A percentile compares a stretch with the other conserved stretches of the same genome.
phyloP scores from a whole-genome alignment of 2,113 vertebrate genomes.

The Muscicapa adusta region DNA sequence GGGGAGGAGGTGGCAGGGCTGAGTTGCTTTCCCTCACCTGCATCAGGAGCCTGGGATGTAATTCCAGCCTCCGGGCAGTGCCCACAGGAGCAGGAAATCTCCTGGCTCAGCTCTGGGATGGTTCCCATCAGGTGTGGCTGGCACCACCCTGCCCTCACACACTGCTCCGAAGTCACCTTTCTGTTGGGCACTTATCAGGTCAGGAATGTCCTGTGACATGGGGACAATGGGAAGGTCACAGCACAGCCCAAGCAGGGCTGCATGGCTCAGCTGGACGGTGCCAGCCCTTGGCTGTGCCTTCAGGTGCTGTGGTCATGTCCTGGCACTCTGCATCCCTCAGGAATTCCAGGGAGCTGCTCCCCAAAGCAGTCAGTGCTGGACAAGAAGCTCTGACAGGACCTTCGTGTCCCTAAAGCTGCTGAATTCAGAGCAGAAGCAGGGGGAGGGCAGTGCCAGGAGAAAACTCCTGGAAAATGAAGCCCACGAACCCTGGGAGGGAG shows the following conservation, averaged over 20 bases:
- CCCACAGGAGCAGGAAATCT: neutral
- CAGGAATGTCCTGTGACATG: neutral
- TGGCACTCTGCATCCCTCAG: neutral
- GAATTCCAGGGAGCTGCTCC: neutral
- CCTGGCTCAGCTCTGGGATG: neutral
- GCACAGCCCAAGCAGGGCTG: neutral
- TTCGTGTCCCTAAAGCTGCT: neutral
- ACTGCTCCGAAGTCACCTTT: neutral
- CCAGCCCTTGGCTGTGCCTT: neutral
- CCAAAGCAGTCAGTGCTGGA: neutral
- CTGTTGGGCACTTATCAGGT: neutral
- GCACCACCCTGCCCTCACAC: neutral
- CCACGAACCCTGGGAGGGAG: fast-evolving
- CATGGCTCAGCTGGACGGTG: neutral
- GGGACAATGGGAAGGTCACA: neutral
- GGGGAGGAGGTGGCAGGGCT: neutral
- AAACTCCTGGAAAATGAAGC: neutral
- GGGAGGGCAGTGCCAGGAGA: neutral
- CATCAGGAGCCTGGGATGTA: neutral
- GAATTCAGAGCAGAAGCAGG: neutral
- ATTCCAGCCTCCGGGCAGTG: neutral
- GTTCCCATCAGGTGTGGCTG: neutral
- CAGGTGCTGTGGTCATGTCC: neutral
- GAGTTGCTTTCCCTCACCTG: neutral
- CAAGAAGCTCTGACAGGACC: neutral